Conservation (phyloP, 92 coral and sea anemone species). For the Phenganax subtilis region DNA sequence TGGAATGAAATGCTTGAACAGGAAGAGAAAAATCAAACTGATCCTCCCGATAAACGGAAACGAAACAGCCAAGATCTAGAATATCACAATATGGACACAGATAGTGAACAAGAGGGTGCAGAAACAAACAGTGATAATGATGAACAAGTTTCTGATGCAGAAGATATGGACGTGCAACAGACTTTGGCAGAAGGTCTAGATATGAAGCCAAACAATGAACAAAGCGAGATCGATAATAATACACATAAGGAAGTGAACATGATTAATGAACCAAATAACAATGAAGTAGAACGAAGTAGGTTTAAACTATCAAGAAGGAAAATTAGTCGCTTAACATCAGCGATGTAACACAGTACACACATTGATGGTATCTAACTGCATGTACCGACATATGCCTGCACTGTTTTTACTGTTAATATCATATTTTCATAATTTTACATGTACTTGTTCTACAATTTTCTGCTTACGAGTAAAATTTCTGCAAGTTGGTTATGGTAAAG, state of each 20-base stretch:
- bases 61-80: not conserved
- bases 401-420: too few species aligned
- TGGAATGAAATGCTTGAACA: slow-evolving; percentile 52
- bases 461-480: too few species aligned
- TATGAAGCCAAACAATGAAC: slow-evolving; percentile 16
- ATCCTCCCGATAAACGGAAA: not conserved
- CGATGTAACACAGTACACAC: not conserved
- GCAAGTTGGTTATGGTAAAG: too few species aligned
- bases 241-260: not conserved
- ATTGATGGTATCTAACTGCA: not conserved
- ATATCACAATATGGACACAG: slow-evolving; percentile 11
- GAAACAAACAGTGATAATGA: slow-evolving; percentile 20
- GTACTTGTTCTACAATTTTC: too few species aligned
- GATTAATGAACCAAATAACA: not conserved
- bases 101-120: slow-evolving; percentile 31
- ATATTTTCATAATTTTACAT: too few species aligned
- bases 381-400: not conserved
- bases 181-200: not conserved
- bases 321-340: slow-evolving; percentile 30
- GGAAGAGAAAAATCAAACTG: slow-evolving; percentile 23
- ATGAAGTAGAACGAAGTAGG: not conserved
- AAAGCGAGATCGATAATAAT: not conserved
- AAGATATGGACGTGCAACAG: slow-evolving; percentile 18
- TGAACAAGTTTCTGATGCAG: slow-evolving; percentile 3
- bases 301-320: not conserved